These are phyloP conservation scores for Ctenochaetus hawaiiensis DNA, from an alignment of 2,797 vertebrate genomes.

Conservation along the genomic window DNA sequence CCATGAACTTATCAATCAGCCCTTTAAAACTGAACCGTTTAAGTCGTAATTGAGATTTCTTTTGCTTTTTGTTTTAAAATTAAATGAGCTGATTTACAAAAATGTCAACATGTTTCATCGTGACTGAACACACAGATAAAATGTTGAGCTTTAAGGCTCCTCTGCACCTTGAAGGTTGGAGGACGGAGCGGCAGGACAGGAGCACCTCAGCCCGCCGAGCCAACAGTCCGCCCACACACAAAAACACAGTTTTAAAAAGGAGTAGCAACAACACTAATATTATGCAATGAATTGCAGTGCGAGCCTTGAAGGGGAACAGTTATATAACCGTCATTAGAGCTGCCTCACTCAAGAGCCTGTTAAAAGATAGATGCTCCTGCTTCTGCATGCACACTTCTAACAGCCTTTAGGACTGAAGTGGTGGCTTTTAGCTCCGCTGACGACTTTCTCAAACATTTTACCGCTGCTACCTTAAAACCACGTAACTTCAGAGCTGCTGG, in stretches of 20 bases:
- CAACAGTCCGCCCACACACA: constrained; percentile 23
- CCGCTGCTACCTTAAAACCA: constrained; percentile 14
- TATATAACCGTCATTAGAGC: constrained; percentile 75
- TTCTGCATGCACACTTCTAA: constrained; percentile 57
- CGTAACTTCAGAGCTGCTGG: not conserved
- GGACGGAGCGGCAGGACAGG: not conserved
- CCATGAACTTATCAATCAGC: too few relatives aligned
- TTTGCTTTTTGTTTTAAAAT: not conserved
- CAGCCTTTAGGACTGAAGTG: constrained; percentile 47
- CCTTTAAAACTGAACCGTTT: too few relatives aligned
- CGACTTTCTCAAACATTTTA: constrained; percentile 50
- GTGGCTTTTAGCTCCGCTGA: constrained; percentile 42
- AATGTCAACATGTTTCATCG: not conserved
- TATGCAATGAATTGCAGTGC: constrained; percentile 61
- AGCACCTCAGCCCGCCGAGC: constrained; percentile 10
- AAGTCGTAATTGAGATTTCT: not conserved
- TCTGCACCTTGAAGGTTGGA: constrained; percentile 13
- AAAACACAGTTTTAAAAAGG: constrained; percentile 21
- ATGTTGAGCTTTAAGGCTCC: fast-evolving
- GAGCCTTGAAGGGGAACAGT: constrained; percentile 68
- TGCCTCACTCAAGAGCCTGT: constrained; percentile 59
- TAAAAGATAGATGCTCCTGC: constrained; percentile 72
- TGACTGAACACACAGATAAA: not conserved
- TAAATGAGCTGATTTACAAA: not conserved
- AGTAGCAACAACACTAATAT: constrained; percentile 60